Conservation (phyloP, 1,140 invertebrate genomes). For the Euglossa dilemma region DNA sequence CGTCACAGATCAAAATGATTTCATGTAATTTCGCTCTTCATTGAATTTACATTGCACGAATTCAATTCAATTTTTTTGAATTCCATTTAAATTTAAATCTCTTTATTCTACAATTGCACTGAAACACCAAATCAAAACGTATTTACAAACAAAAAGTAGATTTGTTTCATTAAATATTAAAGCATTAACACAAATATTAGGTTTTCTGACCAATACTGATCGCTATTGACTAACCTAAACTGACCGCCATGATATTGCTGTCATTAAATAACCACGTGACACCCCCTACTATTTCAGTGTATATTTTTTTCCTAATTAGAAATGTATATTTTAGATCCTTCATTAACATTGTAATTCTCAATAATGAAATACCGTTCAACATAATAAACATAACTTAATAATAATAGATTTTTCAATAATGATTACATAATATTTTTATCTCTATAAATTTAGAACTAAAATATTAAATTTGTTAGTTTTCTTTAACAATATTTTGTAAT, state of each 20-base stretch:
- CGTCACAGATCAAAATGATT: conserved; percentile 17
- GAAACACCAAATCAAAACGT: not conserved
- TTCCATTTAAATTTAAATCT: conserved; percentile 18
- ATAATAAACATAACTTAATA: not conserved
- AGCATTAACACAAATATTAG: not conserved
- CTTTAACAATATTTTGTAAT: not conserved
- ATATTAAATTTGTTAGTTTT: not conserved
- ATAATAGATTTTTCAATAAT: not conserved
- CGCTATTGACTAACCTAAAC: conserved; percentile 40
- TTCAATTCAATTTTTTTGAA: not conserved
- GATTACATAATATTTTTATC: not conserved
- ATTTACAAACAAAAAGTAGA: not conserved
- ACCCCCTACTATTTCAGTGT: not conserved
- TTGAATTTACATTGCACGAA: conserved; percentile 33
- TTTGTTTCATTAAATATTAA: conserved; percentile 25
- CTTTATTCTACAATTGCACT: conserved; percentile 26
- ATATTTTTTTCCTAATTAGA: not conserved
- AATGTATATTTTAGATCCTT: not conserved
- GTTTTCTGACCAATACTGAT: conserved; percentile 20
- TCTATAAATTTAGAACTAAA: not conserved
- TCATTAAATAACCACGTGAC: conserved; percentile 24
- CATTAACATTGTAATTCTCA: not conserved
- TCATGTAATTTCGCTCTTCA: conserved; percentile 39
- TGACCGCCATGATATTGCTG: conserved; percentile 31
- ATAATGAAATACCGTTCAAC: not conserved